Conservation (phyloP, 2,113 vertebrate genomes). For the Muntiacus reevesi region DNA sequence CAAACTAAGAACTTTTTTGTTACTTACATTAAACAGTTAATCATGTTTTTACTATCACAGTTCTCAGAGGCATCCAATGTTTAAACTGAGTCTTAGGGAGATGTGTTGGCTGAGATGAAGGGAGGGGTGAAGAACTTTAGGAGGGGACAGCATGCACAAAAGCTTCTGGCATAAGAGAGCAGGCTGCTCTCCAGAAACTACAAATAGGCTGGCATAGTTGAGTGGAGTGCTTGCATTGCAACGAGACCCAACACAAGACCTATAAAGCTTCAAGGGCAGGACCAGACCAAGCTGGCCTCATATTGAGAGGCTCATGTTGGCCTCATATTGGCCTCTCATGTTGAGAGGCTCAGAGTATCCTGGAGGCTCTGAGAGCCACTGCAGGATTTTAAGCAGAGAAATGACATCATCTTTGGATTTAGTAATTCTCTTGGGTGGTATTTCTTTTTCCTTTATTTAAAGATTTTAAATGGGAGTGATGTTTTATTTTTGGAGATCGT, state of each 20-base stretch:
- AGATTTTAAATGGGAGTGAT: not conserved
- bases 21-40: not conserved
- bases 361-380: not conserved
- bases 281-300: not conserved
- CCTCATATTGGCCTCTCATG: not conserved
- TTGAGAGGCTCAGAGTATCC: not conserved
- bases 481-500: not conserved
- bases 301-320: not conserved
- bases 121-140: not conserved
- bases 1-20: not conserved
- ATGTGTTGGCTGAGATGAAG: not conserved
- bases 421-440: not conserved
- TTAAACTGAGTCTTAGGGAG: not conserved
- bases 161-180: not conserved
- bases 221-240: not conserved
- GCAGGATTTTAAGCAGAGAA: not conserved
- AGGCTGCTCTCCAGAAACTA: not conserved
- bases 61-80: not conserved
- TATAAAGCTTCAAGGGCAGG: not conserved
- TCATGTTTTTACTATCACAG: not conserved
- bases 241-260: not conserved
- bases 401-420: slow-evolving; percentile 32
- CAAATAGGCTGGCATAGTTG: not conserved
- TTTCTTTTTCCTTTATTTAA: slow-evolving; percentile 20
- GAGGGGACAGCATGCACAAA: not conserved